Evolutionary conservation across 2,113 vertebrate genomes (phyloP), one percentile per base, ranked within the genome.

Genomic region (Hippocampus guttulatus): DNA sequence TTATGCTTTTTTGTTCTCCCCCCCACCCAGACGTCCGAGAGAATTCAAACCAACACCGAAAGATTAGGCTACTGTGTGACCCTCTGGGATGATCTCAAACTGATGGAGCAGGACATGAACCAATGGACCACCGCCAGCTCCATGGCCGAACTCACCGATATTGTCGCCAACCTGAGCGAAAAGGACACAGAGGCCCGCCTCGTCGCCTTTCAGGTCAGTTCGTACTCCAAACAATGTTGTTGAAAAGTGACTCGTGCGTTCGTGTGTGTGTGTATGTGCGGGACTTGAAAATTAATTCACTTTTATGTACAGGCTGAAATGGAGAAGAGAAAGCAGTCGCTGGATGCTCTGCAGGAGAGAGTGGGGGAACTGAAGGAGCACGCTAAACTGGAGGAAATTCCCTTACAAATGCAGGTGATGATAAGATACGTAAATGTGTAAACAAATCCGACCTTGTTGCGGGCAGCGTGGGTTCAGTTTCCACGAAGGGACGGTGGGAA

Each of bases 351-450:
- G 78, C 92, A 88, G 85, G 93, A 90, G 67, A 95, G 95, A 89
- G 88, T 97, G 84, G 87, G 81, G 27, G 90, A 95, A 45, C 93
- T 99, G 40, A 95, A 94, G 86, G 92, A 95, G 66, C 75, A 92
- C 76, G 91, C 90, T 1, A 92, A 92, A 66, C 91, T 89, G 79
- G 93, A 92, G 81, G 92, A 96, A 77, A 92, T 91, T 30, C 94
- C 95, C 1, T 81, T 93, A 86, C 93, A 97, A 71, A 95, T 99
- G 78, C 96, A 97, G 95, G 97, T 98, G 83, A 81, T 5, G 47
- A 51, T 18, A 18, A 3, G 0, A 14, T 45, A 8, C n/a, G n/a
- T n/a, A n/a, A n/a, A n/a, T n/a, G n/a, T 0, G 33, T 6, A 38
- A 38, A 38, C 33, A 38, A 38, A 5, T 38, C 5, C 33, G 33